A percentile compares a stretch with the other conserved stretches of the same genome.
phyloP scores from a whole-genome alignment of 2,113 vertebrate species.

The Gymnobelideus leadbeateri region DNA sequence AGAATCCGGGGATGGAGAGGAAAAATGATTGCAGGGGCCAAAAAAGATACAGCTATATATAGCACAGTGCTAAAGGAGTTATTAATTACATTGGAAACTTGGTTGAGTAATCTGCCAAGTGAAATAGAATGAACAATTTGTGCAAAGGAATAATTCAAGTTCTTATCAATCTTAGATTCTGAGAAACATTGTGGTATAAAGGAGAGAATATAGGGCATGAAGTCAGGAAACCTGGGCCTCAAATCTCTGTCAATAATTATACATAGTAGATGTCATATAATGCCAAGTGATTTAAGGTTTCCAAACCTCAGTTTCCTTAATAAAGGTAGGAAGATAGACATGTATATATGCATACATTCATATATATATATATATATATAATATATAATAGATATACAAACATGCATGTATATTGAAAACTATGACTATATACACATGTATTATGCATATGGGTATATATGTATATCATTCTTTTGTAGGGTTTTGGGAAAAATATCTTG shows the following conservation, averaged over 20 bases:
- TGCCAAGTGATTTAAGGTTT: neutral
- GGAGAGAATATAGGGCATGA: neutral
- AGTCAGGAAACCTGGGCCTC: neutral
- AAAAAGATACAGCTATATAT: neutral
- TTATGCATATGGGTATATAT: neutral
- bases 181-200: neutral
- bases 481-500: neutral
- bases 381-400: neutral
- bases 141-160: constrained; percentile 21
- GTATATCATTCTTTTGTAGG: neutral
- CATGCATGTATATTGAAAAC: neutral
- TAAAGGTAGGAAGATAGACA: neutral
- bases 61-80: neutral
- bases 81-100: constrained; percentile 20
- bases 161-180: neutral
- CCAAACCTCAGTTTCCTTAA: neutral
- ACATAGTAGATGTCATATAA: neutral
- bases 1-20: neutral
- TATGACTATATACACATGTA: neutral
- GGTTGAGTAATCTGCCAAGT: neutral
- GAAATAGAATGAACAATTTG: constrained; percentile 32
- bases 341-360: neutral
- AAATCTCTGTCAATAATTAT: neutral
- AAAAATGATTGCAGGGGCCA: neutral
- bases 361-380: no score